These are phyloP conservation scores for Scelioninae gen. 1 DNA, from an alignment of 2,888 invertebrate genomes.

Conservation along the genomic window DNA sequence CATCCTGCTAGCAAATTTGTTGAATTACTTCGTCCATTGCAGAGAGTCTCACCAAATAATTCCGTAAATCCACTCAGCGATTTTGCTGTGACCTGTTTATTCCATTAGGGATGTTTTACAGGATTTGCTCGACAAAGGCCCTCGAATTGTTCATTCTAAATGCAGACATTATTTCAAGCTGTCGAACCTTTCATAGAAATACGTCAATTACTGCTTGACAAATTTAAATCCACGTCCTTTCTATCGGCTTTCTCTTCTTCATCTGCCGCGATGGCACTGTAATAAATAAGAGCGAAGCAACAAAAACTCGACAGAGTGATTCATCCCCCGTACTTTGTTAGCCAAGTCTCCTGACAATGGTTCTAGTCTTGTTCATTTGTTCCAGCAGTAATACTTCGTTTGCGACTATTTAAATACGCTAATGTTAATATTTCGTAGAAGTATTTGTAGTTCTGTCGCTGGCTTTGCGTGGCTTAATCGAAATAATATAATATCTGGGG, in stretches of 20 bases:
- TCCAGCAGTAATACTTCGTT: constrained; percentile 28
- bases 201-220: constrained; percentile 27
- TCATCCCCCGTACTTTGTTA: constrained; percentile 4
- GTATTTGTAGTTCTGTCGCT: constrained; percentile 45
- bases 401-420: constrained; percentile 3
- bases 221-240: constrained; percentile 12
- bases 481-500: constrained; percentile 54
- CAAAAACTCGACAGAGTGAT: constrained; percentile 20
- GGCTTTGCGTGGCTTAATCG: constrained; percentile 22
- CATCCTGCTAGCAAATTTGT: constrained; percentile 18
- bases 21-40: constrained; percentile 25
- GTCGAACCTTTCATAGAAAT: constrained; percentile 29
- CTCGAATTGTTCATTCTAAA: constrained; percentile 35
- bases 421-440: constrained; percentile 25
- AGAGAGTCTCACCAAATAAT: constrained; percentile 29
- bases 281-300: constrained; percentile 21
- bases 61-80: constrained; percentile 35
- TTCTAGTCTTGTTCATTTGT: constrained; percentile 29
- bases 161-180: constrained; percentile 40
- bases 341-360: not conserved
- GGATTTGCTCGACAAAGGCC: constrained; percentile 31
- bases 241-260: not conserved
- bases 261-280: not conserved
- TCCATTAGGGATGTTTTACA: constrained; percentile 51
- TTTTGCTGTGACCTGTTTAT: constrained; percentile 50